Evolutionary conservation across 1,140 invertebrate genomes (phyloP), one percentile per base, ranked within the genome.

Genomic region (Adelges cooleyi): DNA sequence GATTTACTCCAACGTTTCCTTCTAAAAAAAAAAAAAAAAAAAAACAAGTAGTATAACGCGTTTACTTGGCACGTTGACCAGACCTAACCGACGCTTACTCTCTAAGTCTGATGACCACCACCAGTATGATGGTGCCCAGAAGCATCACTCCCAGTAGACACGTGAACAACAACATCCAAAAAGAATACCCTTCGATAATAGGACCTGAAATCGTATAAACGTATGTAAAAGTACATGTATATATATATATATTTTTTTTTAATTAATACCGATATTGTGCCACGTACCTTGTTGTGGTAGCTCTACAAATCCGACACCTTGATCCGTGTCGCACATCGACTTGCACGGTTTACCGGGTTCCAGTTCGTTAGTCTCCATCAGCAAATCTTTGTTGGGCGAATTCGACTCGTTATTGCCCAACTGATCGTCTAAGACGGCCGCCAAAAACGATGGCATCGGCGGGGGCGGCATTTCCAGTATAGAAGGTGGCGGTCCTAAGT

Each of bases 401-500:
- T 62, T 62, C 1, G 56, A 62, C 22, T 48, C 56, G 3, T 62
- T 62, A 18, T 15, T 46, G 9, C 42, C 56, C 42, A 42, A 48
- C 11, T 48, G 42, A n/a, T 62, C 42, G 18, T 48, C 23, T 25
- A 48, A 2, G n/a, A 62, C 70, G 72, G 69, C 84, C 59, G 83
- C 79, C 33, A 89, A 74, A 74, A 87, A 86, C 3, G 82, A 78
- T 6, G 87, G 87, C 67, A 87, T 77, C 2, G 87, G 87, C 1
- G 87, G 87, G 27, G 87, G 87, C n/a, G 87, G 87, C 75, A 89
- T 82, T 67, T 83, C 83, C 49, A 88, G 74, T 68, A 89, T 89
- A 51, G 80, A 83, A 1, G 87, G 87, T 13, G 87, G 87, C n/a
- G 87, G 87, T 8, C 84, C 86, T 18, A 87, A 74, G n/a, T 83